Evolutionary conservation across 2,888 invertebrate species (phyloP).

Genomic region (Nomada ruficornis): DNA sequence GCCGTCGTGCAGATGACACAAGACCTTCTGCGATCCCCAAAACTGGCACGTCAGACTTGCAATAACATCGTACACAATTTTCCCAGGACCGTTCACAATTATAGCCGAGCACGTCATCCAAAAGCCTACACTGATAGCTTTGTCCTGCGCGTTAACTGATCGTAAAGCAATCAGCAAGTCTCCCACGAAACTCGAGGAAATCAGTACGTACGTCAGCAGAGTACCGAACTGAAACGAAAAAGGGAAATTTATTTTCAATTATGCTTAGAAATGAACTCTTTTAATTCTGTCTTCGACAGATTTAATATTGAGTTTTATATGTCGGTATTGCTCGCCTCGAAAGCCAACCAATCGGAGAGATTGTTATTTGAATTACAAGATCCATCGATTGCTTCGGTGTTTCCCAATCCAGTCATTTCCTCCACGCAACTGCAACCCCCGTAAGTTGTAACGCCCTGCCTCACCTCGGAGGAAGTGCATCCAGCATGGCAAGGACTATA

Average conservation of each 20-base stretch:
- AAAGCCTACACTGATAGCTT: conserved; percentile 87
- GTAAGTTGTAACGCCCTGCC: conserved; percentile 85
- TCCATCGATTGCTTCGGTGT: conserved; percentile 84
- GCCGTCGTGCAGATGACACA: conserved; percentile 85
- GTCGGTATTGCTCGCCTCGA: conserved; percentile 75
- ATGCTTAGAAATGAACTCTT: not conserved
- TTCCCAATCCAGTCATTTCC: conserved; percentile 70
- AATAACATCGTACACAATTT: conserved; percentile 87
- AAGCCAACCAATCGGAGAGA: conserved; percentile 85
- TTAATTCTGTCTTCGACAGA: not conserved
- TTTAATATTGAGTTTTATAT: not conserved
- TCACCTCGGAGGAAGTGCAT: conserved; percentile 85
- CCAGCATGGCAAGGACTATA: conserved; percentile 92
- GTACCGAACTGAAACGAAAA: conserved; percentile 81
- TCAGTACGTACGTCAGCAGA: conserved; percentile 82
- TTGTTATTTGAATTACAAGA: conserved; percentile 86
- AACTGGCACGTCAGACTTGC: conserved; percentile 85
- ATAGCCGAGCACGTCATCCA: conserved; percentile 86
- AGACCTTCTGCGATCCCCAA: conserved; percentile 82
- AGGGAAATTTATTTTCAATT: not conserved
- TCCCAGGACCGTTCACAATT: conserved; percentile 87
- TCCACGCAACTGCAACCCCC: conserved; percentile 85
- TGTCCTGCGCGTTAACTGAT: conserved; percentile 87
- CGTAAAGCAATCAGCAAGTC: conserved; percentile 86
- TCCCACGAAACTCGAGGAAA: conserved; percentile 84